phyloP scores from a whole-genome alignment of 2,888 invertebrate genomes.

The Timema cristinae region DNA sequence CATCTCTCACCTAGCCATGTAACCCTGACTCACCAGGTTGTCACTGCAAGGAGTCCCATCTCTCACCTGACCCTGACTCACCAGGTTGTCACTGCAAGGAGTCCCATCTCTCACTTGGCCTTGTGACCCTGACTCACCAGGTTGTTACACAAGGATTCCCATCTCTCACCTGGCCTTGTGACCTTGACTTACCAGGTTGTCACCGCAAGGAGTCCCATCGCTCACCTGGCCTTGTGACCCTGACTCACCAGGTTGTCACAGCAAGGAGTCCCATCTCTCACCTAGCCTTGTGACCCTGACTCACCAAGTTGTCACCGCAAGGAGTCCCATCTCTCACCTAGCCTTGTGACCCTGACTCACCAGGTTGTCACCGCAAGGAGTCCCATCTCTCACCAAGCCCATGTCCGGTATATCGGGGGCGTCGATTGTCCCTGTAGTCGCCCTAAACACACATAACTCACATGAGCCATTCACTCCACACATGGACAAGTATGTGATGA shows the following conservation, averaged over 20 bases:
- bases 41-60: conserved; percentile 94
- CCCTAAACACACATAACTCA: conserved; percentile 49
- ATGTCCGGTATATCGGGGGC: conserved; percentile 65
- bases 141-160: conserved; percentile 92
- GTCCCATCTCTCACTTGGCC: conserved; percentile 93
- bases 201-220: conserved; percentile 92
- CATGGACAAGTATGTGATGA: conserved; percentile 6
- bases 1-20: conserved; percentile 86
- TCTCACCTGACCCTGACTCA: conserved; percentile 69
- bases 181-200: conserved; percentile 70
- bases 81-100: conserved; percentile 85
- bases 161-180: conserved; percentile 67
- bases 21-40: conserved; percentile 67
- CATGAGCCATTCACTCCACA: neutral
- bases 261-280: too few species aligned
- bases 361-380: conserved; percentile 87
- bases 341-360: conserved; percentile 45
- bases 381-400: conserved; percentile 90
- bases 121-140: conserved; percentile 50
- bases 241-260: too few species aligned
- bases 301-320: too few species aligned
- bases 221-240: conserved; percentile 56
- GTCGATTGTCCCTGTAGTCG: conserved; percentile 65
- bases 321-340: too few species aligned
- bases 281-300: too few species aligned